Conservation (phyloP, 2,888 invertebrate species). For the Subacronicta megacephala region DNA sequence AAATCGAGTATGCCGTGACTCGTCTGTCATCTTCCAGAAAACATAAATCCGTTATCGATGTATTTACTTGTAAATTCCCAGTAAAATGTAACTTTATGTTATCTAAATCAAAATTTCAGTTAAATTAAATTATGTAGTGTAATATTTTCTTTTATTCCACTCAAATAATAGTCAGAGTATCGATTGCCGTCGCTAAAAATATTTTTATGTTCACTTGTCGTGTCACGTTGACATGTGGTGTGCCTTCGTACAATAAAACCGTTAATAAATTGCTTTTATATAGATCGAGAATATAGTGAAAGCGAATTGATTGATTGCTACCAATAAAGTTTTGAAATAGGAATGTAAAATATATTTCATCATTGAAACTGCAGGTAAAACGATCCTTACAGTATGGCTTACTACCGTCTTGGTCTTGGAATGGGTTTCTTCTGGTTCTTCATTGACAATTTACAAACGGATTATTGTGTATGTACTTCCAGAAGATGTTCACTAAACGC, state of each 20-base stretch:
- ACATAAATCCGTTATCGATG: conserved; percentile 49
- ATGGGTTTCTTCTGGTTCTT: conserved; percentile 10
- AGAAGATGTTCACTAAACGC: not conserved
- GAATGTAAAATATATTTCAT: conserved; percentile 54
- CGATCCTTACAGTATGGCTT: conserved; percentile 14
- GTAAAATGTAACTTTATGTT: conserved; percentile 59
- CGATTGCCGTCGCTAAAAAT: conserved; percentile 72
- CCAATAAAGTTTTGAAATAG: conserved; percentile 58
- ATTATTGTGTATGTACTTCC: not conserved
- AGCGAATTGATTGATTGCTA: conserved; percentile 71
- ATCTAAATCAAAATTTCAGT: conserved; percentile 53
- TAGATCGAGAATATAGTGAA: conserved; percentile 74
- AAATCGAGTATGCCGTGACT: conserved; percentile 59
- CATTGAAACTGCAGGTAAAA: conserved; percentile 58
- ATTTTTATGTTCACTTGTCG: conserved; percentile 77
- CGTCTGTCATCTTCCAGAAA: conserved; percentile 54
- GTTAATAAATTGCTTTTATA: conserved; percentile 75
- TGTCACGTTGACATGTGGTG: conserved; percentile 84
- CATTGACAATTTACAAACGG: conserved; percentile 2
- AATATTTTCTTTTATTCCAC: conserved; percentile 42
- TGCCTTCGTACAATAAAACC: conserved; percentile 78
- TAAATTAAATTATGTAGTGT: conserved; percentile 52
- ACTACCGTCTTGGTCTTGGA: conserved; percentile 15
- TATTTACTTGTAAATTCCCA: conserved; percentile 54
- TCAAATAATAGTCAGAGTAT: conserved; percentile 60